Conservation (phyloP, 2,888 invertebrate genomes). For the Nasonovia ribisnigri region DNA sequence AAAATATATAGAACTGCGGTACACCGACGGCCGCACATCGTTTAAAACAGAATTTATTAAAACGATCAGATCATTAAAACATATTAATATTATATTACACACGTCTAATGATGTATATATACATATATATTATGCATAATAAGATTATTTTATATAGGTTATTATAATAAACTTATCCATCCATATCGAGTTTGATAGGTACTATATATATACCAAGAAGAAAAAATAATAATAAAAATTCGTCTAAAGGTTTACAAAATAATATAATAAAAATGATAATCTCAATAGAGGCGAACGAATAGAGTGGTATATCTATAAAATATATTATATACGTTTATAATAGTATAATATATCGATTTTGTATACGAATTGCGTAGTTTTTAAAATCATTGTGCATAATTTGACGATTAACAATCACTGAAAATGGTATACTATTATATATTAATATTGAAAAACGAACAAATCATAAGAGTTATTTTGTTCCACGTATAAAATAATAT, state of each 20-base stretch:
- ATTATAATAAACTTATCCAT: not conserved
- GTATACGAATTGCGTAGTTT: not conserved
- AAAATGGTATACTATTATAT: not conserved
- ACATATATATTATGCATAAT: constrained; percentile 1
- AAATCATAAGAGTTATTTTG: not conserved
- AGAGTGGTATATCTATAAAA: not conserved
- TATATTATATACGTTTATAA: not conserved
- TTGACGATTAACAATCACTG: not conserved
- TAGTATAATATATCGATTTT: not conserved
- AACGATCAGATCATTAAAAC: not conserved
- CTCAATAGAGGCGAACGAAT: not conserved
- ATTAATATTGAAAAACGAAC: not conserved
- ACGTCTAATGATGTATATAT: not conserved
- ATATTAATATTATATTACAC: constrained; percentile 7
- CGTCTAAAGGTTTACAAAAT: not conserved
- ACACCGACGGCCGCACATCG: not conserved
- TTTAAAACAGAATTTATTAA: constrained; percentile 24
- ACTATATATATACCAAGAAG: not conserved
- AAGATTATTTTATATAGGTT: not conserved
- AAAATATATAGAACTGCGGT: not conserved
- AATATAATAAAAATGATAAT: constrained; percentile 9
- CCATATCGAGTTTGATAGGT: not conserved
- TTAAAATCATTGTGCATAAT: not conserved
- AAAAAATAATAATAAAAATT: not conserved
- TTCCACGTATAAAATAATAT: not conserved